Percentiles rank a stretch among this genome's conserved stretches.
phyloP scores from a whole-genome alignment of 2,888 invertebrate species.

The Drosophila macrospina region DNA sequence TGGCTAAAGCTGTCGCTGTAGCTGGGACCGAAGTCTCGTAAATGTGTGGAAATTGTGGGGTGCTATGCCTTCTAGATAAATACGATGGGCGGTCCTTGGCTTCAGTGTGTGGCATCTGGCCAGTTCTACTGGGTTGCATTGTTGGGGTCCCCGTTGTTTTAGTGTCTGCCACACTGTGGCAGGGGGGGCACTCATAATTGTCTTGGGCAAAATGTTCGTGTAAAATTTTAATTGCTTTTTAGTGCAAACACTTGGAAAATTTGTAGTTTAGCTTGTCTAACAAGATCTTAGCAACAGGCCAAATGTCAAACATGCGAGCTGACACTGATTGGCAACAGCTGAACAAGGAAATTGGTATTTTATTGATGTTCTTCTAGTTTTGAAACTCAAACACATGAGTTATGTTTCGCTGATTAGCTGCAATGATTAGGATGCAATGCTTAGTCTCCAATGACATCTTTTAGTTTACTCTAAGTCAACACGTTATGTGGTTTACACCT shows the following conservation, averaged over 20 bases:
- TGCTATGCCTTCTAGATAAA: constrained; percentile 71
- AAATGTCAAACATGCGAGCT: constrained; percentile 55
- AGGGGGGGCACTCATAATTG: constrained; percentile 65
- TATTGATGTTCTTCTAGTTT: constrained; percentile 1
- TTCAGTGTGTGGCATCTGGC: constrained; percentile 60
- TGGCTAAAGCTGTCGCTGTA: constrained; percentile 28
- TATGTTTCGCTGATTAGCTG: too few species aligned
- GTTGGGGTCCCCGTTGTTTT: constrained; percentile 46
- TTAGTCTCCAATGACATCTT: too few species aligned
- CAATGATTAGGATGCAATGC: too few species aligned
- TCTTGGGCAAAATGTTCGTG: constrained; percentile 77
- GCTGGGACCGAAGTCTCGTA: constrained; percentile 28
- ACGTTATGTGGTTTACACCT: constrained; percentile 1
- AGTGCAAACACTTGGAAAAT: constrained; percentile 81
- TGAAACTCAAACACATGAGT: neutral
- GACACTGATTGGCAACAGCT: constrained; percentile 44
- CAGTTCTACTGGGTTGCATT: constrained; percentile 43
- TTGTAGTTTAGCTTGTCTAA: constrained; percentile 64
- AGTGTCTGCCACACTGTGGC: constrained; percentile 36
- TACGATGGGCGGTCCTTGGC: constrained; percentile 55
- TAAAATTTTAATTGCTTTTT: constrained; percentile 80
- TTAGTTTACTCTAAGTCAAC: neutral
- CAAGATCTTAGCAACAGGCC: constrained; percentile 51
- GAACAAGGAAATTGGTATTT: neutral
- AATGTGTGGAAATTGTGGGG: constrained; percentile 73